A percentile compares a stretch with the other conserved stretches of the same genome.
phyloP scores from a whole-genome alignment of 1,140 invertebrate species.

The Colletes gigas region DNA sequence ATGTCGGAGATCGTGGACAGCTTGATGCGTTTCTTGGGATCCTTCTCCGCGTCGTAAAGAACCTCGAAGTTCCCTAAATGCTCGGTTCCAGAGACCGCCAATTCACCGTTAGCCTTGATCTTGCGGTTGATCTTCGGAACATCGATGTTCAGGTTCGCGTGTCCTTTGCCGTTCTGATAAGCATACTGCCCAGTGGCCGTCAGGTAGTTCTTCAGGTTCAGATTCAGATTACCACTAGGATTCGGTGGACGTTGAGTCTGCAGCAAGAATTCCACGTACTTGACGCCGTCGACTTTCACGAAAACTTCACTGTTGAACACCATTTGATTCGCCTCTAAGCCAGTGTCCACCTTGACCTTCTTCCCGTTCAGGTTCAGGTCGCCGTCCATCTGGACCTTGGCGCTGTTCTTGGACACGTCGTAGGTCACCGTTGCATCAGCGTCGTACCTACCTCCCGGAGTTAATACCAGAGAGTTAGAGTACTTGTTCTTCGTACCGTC shows the following conservation, averaged over 20 bases:
- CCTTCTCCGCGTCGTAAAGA: slow-evolving; percentile 86
- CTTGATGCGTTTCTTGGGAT: slow-evolving; percentile 84
- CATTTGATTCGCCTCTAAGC: slow-evolving; percentile 78
- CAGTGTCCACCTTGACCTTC: slow-evolving; percentile 83
- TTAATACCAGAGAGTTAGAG: slow-evolving; percentile 83
- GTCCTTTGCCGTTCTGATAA: slow-evolving; percentile 75
- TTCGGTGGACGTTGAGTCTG: slow-evolving; percentile 70
- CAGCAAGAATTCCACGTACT: slow-evolving; percentile 82
- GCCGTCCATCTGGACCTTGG: slow-evolving; percentile 82
- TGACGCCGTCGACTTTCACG: slow-evolving; percentile 78
- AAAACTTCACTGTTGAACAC: slow-evolving; percentile 81
- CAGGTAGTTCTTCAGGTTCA: slow-evolving; percentile 77
- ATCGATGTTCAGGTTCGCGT: slow-evolving; percentile 77
- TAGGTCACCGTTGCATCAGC: slow-evolving; percentile 83
- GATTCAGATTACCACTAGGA: slow-evolving; percentile 71
- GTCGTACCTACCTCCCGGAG: slow-evolving; percentile 84
- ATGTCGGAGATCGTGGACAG: slow-evolving; percentile 84
- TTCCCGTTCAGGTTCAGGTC: slow-evolving; percentile 79
- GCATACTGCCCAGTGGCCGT: slow-evolving; percentile 71
- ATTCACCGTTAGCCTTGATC: slow-evolving; percentile 82
- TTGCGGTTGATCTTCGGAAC: slow-evolving; percentile 82
- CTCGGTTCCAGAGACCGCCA: slow-evolving; percentile 82
- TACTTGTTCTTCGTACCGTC: slow-evolving; percentile 83
- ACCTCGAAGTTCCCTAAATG: slow-evolving; percentile 84
- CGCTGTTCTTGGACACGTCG: slow-evolving; percentile 79